Percentiles rank a stretch among this genome's conserved stretches.
Conservation (phyloP, 1,140 invertebrate genomes). For the Drosophila arawakana region DNA sequence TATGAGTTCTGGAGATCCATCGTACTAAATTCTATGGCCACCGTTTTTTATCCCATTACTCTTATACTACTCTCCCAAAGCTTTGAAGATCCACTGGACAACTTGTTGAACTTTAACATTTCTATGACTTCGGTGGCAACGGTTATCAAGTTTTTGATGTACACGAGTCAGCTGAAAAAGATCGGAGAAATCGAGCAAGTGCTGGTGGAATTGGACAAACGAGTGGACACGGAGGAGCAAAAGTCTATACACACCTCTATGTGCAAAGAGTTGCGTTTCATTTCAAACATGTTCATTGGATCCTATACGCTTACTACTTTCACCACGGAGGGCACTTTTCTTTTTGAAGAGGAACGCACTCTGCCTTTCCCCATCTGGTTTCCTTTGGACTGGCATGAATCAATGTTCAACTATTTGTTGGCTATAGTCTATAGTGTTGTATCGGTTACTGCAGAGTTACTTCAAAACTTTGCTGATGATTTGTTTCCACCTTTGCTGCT, state of each 20-base stretch:
- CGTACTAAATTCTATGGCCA: constrained; percentile 38
- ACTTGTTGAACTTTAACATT: constrained; percentile 59
- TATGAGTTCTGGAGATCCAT: constrained; percentile 17
- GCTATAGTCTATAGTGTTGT: constrained; percentile 16
- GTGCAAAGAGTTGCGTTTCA: neutral
- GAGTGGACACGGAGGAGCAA: constrained; percentile 34
- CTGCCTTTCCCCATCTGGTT: constrained; percentile 65
- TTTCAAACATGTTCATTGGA: constrained; percentile 43
- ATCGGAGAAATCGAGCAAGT: constrained; percentile 34
- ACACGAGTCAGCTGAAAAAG: constrained; percentile 28
- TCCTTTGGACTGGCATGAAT: constrained; percentile 65
- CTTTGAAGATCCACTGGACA: constrained; percentile 45
- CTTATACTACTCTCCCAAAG: constrained; percentile 29
- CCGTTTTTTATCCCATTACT: constrained; percentile 25
- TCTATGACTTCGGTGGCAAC: constrained; percentile 46
- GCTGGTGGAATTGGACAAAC: constrained; percentile 44
- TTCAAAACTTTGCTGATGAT: constrained; percentile 62
- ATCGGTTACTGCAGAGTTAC: constrained; percentile 50
- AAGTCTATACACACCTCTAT: constrained; percentile 10
- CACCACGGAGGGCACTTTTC: constrained; percentile 19
- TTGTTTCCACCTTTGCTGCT: constrained; percentile 59
- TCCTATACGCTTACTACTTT: constrained; percentile 16
- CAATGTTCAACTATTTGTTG: constrained; percentile 25
- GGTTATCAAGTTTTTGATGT: constrained; percentile 49
- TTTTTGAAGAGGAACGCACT: constrained; percentile 30